Conservation (phyloP, 2,797 vertebrate species). For the Neosilurus mollespiculum region DNA sequence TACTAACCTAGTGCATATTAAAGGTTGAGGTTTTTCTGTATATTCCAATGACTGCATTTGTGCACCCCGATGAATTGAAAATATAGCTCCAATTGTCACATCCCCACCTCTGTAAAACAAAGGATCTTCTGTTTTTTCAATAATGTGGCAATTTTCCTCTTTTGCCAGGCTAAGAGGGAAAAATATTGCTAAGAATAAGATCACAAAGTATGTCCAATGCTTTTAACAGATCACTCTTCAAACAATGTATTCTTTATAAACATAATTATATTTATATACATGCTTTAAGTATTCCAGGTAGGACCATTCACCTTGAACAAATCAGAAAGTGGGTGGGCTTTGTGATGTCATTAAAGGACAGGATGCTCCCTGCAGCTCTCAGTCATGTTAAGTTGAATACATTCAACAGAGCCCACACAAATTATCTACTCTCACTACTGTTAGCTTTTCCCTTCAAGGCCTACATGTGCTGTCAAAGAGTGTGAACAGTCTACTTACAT, state of each 20-base stretch:
- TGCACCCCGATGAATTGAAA: slow-evolving; percentile 72
- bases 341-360: slow-evolving; percentile 1
- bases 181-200: slow-evolving; percentile 51
- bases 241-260: neutral
- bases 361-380: neutral
- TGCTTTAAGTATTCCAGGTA: too few species aligned
- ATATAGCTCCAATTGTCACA: slow-evolving; percentile 68
- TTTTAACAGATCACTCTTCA: neutral
- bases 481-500: too few species aligned
- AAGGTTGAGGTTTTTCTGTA: slow-evolving; percentile 61
- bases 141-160: slow-evolving; percentile 60
- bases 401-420: too few species aligned
- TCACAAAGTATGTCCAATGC: neutral
- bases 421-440: too few species aligned
- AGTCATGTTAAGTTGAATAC: too few species aligned
- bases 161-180: slow-evolving; percentile 40
- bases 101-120: slow-evolving; percentile 68
- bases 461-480: too few species aligned
- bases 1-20: slow-evolving; percentile 70
- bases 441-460: too few species aligned
- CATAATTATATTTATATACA: slow-evolving; percentile 31
- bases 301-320: neutral
- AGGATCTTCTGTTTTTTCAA: slow-evolving; percentile 63
- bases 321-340: slow-evolving; percentile 7
- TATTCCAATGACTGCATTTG: slow-evolving; percentile 61